Percentiles rank a stretch among this genome's conserved stretches.
Evolutionary conservation across 2,888 invertebrate species (phyloP).

Genomic region (Netelia melanura): DNA sequence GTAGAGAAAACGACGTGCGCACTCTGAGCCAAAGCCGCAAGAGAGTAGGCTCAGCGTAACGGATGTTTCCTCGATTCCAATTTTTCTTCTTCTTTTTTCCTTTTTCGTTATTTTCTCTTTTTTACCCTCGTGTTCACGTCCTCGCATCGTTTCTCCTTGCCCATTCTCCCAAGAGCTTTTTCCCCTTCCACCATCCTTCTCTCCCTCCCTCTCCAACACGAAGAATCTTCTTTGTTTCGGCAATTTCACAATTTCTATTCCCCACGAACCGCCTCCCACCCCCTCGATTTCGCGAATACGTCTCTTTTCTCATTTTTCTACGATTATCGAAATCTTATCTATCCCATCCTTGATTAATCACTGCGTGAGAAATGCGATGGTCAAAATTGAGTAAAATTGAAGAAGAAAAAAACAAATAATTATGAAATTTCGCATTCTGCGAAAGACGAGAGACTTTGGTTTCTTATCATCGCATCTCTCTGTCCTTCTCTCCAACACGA

Average conservation of each 20-base stretch:
- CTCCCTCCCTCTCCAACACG: slow-evolving; percentile 14
- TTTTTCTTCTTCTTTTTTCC: slow-evolving; percentile 21
- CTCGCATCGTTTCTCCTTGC: no score
- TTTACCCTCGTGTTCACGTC: not conserved
- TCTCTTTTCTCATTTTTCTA: not conserved
- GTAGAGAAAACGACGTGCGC: slow-evolving; percentile 28
- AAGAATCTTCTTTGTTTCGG: slow-evolving; percentile 3
- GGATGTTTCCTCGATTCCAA: slow-evolving; percentile 58
- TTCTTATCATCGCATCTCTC: slow-evolving; percentile 58
- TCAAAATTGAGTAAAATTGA: not conserved
- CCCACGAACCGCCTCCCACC: not conserved
- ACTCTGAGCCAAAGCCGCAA: slow-evolving; percentile 45
- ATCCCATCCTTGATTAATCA: not conserved
- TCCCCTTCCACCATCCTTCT: slow-evolving; percentile 2
- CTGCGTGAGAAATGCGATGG: not conserved
- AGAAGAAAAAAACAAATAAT: slow-evolving; percentile 8
- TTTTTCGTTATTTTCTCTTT: slow-evolving; percentile 1
- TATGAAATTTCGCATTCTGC: slow-evolving; percentile 37
- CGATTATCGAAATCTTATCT: slow-evolving; percentile 34
- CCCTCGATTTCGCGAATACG: slow-evolving; percentile 27
- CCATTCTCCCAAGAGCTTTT: slow-evolving; percentile 3
- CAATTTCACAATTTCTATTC: slow-evolving; percentile 18
- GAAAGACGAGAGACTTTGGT: slow-evolving; percentile 22
- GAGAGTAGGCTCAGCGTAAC: slow-evolving; percentile 53
- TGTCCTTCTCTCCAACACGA: not conserved